A percentile compares a stretch with the other conserved stretches of the same genome.
Evolutionary conservation across 2,797 vertebrate species (phyloP).

Genomic region (Tenualosa thibaudeaui): DNA sequence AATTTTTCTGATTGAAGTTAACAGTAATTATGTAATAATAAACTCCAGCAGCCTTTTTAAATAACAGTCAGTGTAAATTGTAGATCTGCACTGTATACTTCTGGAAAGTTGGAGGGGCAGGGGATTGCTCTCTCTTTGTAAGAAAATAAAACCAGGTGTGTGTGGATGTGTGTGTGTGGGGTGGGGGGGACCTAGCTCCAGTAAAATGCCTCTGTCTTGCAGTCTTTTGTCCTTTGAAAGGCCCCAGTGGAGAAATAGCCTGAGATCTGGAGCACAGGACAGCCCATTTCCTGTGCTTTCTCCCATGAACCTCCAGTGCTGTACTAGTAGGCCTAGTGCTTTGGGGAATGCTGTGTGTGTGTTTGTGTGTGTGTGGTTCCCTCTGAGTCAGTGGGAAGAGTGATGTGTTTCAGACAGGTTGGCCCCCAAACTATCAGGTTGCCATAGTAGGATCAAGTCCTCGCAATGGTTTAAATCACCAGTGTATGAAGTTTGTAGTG

Average conservation of each 20-base stretch:
- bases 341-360: background rate
- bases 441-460: background rate
- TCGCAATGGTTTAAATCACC: background rate
- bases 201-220: background rate
- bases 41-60: background rate
- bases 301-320: background rate
- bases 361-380: background rate
- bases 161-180: background rate
- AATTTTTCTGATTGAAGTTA: background rate
- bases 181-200: too few species aligned
- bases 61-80: background rate
- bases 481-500: constrained; percentile 1
- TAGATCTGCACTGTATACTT: background rate
- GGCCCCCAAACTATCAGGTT: background rate
- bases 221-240: background rate
- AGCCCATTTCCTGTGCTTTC: constrained; percentile 9
- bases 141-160: background rate
- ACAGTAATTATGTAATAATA: background rate
- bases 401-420: background rate
- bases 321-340: background rate
- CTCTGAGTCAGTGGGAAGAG: background rate
- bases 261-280: background rate
- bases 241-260: background rate
- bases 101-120: background rate
- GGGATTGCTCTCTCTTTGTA: background rate